Base-by-base conservation (phyloP, 2,888 invertebrate species). In the Perdita meconis region DNA sequence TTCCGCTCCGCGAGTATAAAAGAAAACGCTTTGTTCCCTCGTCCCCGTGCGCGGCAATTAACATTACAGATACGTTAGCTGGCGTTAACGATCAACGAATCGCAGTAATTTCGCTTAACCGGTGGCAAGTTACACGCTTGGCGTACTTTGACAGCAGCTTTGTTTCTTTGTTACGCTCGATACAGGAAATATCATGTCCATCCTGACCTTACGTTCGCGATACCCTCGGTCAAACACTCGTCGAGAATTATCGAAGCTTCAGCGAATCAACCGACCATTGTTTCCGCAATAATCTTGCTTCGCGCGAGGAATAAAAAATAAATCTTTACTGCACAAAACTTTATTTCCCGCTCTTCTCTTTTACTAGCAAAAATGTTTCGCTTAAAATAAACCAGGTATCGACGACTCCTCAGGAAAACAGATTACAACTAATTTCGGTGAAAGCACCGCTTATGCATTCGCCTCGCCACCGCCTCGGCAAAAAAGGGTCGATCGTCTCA, bases 151-250 rank as follows among this genome's bases (percentile, higher is more conserved):
- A 55, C 71, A 40, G 57, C 38, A 44, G 56, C 72, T 81, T 84
- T 79, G 64, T 84, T 82, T 63, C 70, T 82, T 84, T 80, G 76
- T 83, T 76, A 44, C 24, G 22, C 16, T 30, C 50, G 56, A 73
- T 79, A 65, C 83, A 84, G 77, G 80, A 81, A 84, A 84, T 75
- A 71, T 76, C 79, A 66, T 73, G 76, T 84, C 75, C 77, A 77
- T 76, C 76, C 65, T 83, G 79, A 78, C 72, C 77, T 84, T 84
- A 84, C 50, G 40, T 51, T 26, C 36, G 34, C 55, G 66, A 80
- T 78, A 76, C 71, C 40, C 26, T 10, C 53, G 24, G 12, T 16
- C 26, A 51, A 61, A 73, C 64, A 65, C 30, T 12, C 59, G 68
- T 65, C 60, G 51, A 78, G 68, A 69, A 69, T 64, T 55, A 57